Percentiles rank a stretch among this genome's conserved stretches.
phyloP scores from a whole-genome alignment of 2,888 invertebrate species.

The Chouioia cunea region DNA sequence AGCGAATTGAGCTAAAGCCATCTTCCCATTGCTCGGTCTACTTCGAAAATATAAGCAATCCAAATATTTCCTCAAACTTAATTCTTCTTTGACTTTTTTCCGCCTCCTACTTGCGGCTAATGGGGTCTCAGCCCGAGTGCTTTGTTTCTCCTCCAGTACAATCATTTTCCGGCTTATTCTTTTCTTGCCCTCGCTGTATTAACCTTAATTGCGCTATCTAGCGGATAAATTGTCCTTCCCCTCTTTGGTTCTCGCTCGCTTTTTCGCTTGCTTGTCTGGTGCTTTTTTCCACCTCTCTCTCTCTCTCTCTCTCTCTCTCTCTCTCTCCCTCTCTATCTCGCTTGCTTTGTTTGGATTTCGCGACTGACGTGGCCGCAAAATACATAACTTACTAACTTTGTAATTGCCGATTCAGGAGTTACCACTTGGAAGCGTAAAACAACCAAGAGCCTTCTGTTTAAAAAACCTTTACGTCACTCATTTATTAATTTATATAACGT shows the following conservation, averaged over 20 bases:
- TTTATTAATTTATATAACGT: too few species aligned
- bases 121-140: not conserved
- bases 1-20: conserved; percentile 22
- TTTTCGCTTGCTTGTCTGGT: not conserved
- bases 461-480: too few species aligned
- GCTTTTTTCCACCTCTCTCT: not conserved
- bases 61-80: conserved; percentile 10
- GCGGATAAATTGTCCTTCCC: conserved; percentile 23
- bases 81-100: too few species aligned
- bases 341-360: conserved; percentile 10
- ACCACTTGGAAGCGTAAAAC: too few species aligned
- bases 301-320: conserved; percentile 6
- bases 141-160: conserved; percentile 6
- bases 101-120: too few species aligned
- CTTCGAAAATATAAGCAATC: not conserved
- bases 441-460: too few species aligned
- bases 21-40: conserved; percentile 1
- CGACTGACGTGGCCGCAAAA: conserved; percentile 26
- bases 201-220: conserved; percentile 37
- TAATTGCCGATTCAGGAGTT: conserved; percentile 44
- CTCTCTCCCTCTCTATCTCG: conserved; percentile 3
- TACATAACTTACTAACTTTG: conserved; percentile 22
- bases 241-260: conserved; percentile 1
- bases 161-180: conserved; percentile 39
- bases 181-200: conserved; percentile 24